Evolutionary conservation across 2,888 invertebrate genomes (phyloP).

Genomic region (Zaprionus obscuricornis): DNA sequence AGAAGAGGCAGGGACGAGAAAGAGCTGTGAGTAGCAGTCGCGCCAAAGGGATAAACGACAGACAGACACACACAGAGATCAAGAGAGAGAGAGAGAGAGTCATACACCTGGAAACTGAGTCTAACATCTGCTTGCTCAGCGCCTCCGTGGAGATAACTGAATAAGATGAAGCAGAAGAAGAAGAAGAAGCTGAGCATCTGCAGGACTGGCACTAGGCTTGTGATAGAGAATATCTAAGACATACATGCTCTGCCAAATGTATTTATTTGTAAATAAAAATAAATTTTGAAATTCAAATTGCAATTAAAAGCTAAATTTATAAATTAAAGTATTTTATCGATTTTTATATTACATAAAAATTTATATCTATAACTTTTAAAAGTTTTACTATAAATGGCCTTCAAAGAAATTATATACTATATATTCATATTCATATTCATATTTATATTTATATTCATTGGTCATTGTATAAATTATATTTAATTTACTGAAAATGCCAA

Average conservation of each 20-base stretch:
- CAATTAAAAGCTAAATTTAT: not conserved
- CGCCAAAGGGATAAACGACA: conserved; percentile 51
- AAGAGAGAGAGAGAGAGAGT: too few relatives aligned
- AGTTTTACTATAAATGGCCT: not conserved
- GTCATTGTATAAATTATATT: conserved; percentile 62
- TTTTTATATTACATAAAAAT: not conserved
- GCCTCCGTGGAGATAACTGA: too few relatives aligned
- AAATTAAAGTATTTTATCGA: not conserved
- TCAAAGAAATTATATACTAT: too few relatives aligned
- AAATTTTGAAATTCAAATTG: too few relatives aligned
- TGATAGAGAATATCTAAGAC: too few relatives aligned
- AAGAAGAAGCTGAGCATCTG: conserved; percentile 5
- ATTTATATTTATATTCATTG: conserved; percentile 22
- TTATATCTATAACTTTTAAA: not conserved
- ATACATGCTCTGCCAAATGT: too few relatives aligned
- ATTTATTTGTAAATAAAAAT: too few relatives aligned
- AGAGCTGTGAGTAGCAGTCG: not conserved
- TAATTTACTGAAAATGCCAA: conserved; percentile 56
- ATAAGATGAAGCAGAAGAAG: not conserved
- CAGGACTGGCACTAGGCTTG: too few relatives aligned
- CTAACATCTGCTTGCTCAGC: conserved; percentile 32
- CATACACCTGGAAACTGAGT: conserved; percentile 29
- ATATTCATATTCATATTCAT: conserved; percentile 12
- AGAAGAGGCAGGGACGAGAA: not conserved
- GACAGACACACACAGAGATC: conserved; percentile 12